phyloP scores from a whole-genome alignment of 2,888 invertebrate genomes.

The Ptilodon capucinus region DNA sequence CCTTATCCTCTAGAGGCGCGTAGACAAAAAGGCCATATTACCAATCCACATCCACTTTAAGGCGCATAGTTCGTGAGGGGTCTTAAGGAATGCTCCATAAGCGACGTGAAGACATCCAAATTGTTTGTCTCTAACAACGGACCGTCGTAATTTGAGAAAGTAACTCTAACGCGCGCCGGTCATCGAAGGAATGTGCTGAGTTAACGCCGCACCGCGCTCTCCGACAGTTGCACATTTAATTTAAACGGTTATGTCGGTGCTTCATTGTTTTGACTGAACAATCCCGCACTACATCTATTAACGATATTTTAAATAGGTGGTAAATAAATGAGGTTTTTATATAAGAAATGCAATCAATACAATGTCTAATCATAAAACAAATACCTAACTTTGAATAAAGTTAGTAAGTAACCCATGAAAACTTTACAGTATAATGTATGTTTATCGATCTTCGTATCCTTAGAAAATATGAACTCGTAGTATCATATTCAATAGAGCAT shows the following conservation, averaged over 20 bases:
- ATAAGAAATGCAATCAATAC: too few species aligned
- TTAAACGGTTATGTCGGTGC: constrained; percentile 10
- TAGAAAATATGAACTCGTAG: constrained; percentile 1
- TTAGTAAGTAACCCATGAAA: too few species aligned
- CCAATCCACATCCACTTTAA: constrained; percentile 37
- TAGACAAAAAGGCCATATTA: not conserved
- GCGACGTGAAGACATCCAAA: constrained; percentile 65
- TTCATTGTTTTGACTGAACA: not conserved
- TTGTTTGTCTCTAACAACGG: constrained; percentile 57
- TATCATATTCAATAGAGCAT: constrained; percentile 4
- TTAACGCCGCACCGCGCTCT: constrained; percentile 34
- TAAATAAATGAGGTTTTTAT: too few species aligned
- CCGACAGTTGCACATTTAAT: constrained; percentile 19
- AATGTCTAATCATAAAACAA: too few species aligned
- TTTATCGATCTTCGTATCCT: too few species aligned
- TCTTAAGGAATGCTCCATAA: constrained; percentile 52
- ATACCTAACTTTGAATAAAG: too few species aligned
- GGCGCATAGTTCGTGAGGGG: constrained; percentile 63
- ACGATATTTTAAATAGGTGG: too few species aligned
- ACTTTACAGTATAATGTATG: too few species aligned
- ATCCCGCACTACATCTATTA: not conserved
- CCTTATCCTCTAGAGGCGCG: too few species aligned
- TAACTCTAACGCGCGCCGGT: constrained; percentile 41
- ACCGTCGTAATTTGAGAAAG: constrained; percentile 54
- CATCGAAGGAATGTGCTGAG: constrained; percentile 54